A percentile compares a stretch with the other conserved stretches of the same genome.
These are phyloP conservation scores for Rhabdomys pumilio DNA, from an alignment of 2,797 vertebrate genomes.

Conservation along the genomic window DNA sequence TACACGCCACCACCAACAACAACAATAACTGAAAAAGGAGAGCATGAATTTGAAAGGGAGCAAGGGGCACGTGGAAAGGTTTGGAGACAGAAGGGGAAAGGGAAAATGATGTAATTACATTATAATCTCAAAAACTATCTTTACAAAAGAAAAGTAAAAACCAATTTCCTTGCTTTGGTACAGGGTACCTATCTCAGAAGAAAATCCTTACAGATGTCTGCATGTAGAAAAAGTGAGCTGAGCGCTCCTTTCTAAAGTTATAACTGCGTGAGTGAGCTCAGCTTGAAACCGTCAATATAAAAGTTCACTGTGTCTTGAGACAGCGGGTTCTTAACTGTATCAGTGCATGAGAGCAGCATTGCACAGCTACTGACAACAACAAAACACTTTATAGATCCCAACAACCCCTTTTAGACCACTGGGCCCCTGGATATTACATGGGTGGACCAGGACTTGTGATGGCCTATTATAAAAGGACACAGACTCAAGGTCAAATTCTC, in stretches of 20 bases:
- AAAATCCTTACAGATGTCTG: neutral
- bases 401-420: neutral
- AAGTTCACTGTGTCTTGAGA: neutral
- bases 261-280: neutral
- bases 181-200: neutral
- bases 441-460: neutral
- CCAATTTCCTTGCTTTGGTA: neutral
- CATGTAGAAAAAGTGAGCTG: neutral
- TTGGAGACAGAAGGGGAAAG: neutral
- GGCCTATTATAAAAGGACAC: neutral
- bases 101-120: neutral
- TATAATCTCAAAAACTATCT: neutral
- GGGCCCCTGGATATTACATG: neutral
- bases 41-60: neutral
- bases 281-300: neutral
- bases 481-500: conserved; percentile 14
- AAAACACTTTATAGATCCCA: neutral
- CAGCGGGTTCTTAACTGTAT: neutral
- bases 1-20: neutral
- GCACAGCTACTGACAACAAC: neutral
- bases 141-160: neutral
- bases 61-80: neutral
- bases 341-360: neutral
- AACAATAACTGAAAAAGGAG: neutral
- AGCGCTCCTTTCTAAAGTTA: neutral